phyloP scores from a whole-genome alignment of 2,797 vertebrate genomes.

The Aulostomus chinensis region DNA sequence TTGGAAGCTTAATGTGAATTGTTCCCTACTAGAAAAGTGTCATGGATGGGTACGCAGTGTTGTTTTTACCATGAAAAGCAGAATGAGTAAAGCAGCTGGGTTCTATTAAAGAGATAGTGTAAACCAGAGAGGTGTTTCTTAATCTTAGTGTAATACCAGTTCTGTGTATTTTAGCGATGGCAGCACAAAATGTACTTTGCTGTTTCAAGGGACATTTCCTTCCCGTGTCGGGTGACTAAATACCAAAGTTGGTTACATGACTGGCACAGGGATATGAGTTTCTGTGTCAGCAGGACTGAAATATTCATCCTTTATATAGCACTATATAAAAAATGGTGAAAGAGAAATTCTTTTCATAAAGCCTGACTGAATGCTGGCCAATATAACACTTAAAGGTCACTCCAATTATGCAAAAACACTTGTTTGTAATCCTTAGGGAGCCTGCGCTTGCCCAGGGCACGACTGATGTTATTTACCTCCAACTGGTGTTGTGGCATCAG shows the following conservation, averaged over 20 bases:
- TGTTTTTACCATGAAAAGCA: conserved; percentile 1
- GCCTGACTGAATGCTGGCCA: background rate
- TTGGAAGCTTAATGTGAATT: conserved; percentile 18
- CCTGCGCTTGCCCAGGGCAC: conserved; percentile 11
- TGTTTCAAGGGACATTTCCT: too few species aligned
- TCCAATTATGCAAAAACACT: conserved; percentile 3
- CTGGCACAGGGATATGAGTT: background rate
- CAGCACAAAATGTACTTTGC: too few species aligned
- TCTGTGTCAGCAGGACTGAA: background rate
- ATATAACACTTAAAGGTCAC: conserved; percentile 2
- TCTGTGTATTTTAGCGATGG: too few species aligned
- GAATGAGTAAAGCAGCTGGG: conserved; percentile 7
- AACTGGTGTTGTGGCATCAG: background rate
- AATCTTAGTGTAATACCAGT: too few species aligned
- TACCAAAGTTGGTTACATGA: conserved; percentile 7
- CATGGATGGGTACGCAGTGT: conserved; percentile 3
- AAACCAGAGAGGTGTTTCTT: conserved; percentile 5
- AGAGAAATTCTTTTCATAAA: background rate
- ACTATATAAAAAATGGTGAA: background rate
- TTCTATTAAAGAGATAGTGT: conserved; percentile 8
- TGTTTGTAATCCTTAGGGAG: conserved; percentile 17
- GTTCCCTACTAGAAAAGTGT: conserved; percentile 33
- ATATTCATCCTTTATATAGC: background rate
- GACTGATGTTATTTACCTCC: conserved; percentile 21
- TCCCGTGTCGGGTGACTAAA: conserved; percentile 1